These are phyloP conservation scores for Littorina saxatilis DNA, from an alignment of 1,140 invertebrate species.

Conservation along the genomic window DNA sequence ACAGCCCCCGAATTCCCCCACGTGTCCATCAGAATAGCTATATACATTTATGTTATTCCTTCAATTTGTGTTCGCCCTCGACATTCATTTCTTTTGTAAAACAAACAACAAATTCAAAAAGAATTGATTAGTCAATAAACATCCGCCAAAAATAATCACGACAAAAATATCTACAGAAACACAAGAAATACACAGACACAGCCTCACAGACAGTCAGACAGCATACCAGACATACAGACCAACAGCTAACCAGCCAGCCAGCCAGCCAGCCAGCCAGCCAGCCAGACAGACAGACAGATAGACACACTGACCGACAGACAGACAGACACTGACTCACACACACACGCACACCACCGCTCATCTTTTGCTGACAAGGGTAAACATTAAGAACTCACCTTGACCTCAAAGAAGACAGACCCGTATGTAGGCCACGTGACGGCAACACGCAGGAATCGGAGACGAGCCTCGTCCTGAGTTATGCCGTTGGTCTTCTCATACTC, in stretches of 20 bases:
- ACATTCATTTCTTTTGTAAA: too few species aligned
- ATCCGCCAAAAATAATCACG: too few species aligned
- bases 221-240: background rate
- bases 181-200: background rate
- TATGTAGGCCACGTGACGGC: conserved; percentile 59
- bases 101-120: too few species aligned
- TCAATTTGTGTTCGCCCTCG: too few species aligned
- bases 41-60: too few species aligned
- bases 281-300: background rate
- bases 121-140: too few species aligned
- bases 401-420: conserved; percentile 70
- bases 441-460: conserved; percentile 54
- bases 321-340: background rate
- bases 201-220: background rate
- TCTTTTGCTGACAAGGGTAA: too few species aligned
- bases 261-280: too few species aligned
- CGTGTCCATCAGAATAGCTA: too few species aligned
- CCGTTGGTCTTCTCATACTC: conserved; percentile 33
- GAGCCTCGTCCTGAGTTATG: conserved; percentile 54
- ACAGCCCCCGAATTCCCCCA: too few species aligned
- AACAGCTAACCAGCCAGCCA: too few species aligned
- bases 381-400: conserved; percentile 62
- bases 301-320: background rate
- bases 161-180: background rate
- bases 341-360: background rate